Evolutionary conservation across 2,113 vertebrate species (phyloP).

Genomic region (Toxotes chatareus): DNA sequence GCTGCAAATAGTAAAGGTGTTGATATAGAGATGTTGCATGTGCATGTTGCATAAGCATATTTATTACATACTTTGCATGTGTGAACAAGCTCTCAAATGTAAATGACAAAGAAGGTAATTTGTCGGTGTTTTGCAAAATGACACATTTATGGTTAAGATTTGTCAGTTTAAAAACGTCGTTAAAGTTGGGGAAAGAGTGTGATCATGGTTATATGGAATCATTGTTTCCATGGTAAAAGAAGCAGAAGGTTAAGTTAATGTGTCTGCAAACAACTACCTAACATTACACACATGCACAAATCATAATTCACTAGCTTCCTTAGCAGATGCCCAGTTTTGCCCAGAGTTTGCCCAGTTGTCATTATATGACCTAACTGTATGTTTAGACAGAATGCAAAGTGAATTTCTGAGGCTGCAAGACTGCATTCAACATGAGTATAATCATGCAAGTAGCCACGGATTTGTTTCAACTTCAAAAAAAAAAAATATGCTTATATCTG

Average conservation of each 20-base stretch:
- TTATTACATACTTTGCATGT: not conserved
- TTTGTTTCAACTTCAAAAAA: not conserved
- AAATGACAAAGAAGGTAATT: not conserved
- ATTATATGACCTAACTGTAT: not conserved
- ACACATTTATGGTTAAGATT: not conserved
- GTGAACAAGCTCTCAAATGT: not conserved
- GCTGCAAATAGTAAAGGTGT: no score
- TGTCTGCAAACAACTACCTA: not conserved
- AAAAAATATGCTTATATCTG: no score
- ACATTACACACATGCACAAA: not conserved
- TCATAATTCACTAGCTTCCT: not conserved
- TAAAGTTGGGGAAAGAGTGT: conserved; percentile 2
- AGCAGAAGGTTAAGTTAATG: not conserved
- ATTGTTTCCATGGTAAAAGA: conserved; percentile 10
- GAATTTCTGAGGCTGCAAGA: not conserved
- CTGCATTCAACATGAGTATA: not conserved
- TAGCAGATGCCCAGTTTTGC: not conserved
- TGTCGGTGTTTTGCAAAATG: not conserved
- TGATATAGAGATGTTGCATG: no score
- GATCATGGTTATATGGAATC: not conserved
- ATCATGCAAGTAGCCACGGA: not conserved
- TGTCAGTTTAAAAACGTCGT: not conserved
- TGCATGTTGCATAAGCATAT: not conserved
- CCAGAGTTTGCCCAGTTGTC: not conserved
- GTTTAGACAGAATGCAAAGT: not conserved